phyloP scores from a whole-genome alignment of 2,113 vertebrate species.

The Meleagris gallopavo region DNA sequence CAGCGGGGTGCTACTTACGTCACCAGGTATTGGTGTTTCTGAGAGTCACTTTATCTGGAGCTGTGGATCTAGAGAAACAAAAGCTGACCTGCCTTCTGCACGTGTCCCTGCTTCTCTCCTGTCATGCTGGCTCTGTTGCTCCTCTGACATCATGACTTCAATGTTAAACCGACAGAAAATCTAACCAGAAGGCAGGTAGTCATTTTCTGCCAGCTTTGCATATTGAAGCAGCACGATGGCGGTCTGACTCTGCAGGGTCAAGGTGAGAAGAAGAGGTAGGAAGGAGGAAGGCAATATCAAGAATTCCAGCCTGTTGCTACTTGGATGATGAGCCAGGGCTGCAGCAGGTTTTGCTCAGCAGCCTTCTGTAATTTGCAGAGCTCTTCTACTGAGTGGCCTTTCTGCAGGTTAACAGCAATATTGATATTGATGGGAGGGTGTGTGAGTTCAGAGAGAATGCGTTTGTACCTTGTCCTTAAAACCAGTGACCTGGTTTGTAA shows the following conservation, averaged over 20 bases:
- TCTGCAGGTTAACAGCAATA: not conserved
- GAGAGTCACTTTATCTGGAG: not conserved
- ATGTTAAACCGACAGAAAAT: not conserved
- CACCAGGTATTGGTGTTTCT: not conserved
- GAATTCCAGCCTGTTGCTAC: not conserved
- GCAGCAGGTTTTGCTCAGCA: not conserved
- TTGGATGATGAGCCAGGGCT: not conserved
- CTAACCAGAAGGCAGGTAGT: not conserved
- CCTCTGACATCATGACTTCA: not conserved
- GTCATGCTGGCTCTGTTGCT: not conserved
- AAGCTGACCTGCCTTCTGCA: not conserved
- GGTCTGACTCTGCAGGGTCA: fast-evolving
- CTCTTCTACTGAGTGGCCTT: not conserved
- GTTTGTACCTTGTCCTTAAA: not conserved
- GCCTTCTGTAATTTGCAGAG: not conserved
- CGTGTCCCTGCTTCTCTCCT: not conserved
- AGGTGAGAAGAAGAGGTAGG: not conserved
- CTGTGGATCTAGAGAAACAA: not conserved
- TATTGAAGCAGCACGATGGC: fast-evolving
- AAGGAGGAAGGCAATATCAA: not conserved
- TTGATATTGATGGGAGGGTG: not conserved
- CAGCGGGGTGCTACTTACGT: not conserved
- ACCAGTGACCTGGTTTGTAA: not conserved
- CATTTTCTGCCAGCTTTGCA: not conserved
- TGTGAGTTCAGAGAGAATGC: not conserved